Percentiles rank a stretch among this genome's conserved stretches.
Conservation (phyloP, 2,797 vertebrate genomes). For the Crotalus adamanteus region DNA sequence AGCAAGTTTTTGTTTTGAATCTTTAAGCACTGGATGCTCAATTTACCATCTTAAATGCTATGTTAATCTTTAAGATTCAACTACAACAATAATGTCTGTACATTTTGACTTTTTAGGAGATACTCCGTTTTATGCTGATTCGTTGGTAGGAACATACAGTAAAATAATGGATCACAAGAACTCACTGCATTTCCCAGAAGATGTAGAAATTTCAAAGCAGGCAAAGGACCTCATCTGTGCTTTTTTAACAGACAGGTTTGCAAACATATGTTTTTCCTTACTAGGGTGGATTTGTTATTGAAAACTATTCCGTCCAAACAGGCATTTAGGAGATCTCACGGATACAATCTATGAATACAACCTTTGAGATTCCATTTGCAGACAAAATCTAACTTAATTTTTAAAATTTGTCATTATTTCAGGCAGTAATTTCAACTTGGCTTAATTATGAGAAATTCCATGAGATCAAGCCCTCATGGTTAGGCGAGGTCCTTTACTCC, state of each 20-base stretch:
- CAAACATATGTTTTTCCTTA: constrained; percentile 31
- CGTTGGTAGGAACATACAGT: constrained; percentile 96
- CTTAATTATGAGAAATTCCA: not conserved
- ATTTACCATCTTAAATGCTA: not conserved
- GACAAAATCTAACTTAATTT: not conserved
- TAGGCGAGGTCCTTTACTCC: not conserved
- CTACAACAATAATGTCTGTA: not conserved
- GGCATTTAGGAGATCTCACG: constrained; percentile 5
- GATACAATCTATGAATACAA: not conserved
- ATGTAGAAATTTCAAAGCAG: constrained; percentile 95
- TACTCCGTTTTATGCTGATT: constrained; percentile 98
- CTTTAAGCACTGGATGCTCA: constrained; percentile 1
- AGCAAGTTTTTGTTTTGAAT: not conserved
- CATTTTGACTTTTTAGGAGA: constrained; percentile 78
- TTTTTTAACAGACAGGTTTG: constrained; percentile 95
- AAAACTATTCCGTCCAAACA: not conserved
- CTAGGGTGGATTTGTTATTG: constrained; percentile 32
- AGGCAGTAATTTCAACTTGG: not conserved
- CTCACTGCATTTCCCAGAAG: constrained; percentile 93
- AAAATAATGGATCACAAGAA: constrained; percentile 99
- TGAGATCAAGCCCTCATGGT: not conserved
- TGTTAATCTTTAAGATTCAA: not conserved
- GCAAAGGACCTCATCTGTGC: constrained; percentile 98
- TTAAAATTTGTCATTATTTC: not conserved
- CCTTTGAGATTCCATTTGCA: not conserved